Percentiles rank a stretch among this genome's conserved stretches.
phyloP scores from a whole-genome alignment of 2,888 invertebrate species.

The Ametastegia equiseti region DNA sequence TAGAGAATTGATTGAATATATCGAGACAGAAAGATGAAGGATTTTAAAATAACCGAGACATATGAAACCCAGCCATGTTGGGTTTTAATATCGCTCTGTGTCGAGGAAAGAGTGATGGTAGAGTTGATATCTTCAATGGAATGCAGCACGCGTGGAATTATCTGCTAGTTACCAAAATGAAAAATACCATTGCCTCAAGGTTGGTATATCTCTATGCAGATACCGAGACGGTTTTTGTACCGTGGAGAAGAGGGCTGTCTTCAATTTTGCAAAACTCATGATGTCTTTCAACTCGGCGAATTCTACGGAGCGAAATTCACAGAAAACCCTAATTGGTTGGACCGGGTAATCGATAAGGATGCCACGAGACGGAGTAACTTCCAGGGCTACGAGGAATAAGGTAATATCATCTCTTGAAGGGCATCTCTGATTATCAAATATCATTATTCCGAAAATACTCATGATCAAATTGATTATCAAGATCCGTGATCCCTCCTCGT shows the following conservation, averaged over 20 bases:
- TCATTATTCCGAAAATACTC: not conserved
- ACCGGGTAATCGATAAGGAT: constrained; percentile 11
- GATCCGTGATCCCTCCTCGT: not conserved
- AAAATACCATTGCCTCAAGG: not conserved
- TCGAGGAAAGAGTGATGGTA: not conserved
- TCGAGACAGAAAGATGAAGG: not conserved
- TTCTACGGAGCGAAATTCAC: not conserved
- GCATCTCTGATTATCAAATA: not conserved
- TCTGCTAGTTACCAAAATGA: not conserved
- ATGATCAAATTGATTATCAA: not conserved
- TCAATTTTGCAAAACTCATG: not conserved
- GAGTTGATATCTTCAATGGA: no score
- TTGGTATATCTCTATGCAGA: not conserved
- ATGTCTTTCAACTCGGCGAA: not conserved
- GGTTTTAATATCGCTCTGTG: no score
- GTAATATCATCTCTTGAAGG: constrained; percentile 11
- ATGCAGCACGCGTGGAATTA: no score
- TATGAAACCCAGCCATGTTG: no score
- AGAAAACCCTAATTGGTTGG: constrained; percentile 4
- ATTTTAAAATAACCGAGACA: not conserved
- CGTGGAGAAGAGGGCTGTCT: not conserved
- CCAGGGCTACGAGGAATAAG: not conserved
- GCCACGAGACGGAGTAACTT: not conserved
- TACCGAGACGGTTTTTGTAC: not conserved
- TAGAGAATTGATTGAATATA: not conserved